Base-by-base conservation (phyloP, 1,140 invertebrate genomes). In the Zaprionus capensis region DNA sequence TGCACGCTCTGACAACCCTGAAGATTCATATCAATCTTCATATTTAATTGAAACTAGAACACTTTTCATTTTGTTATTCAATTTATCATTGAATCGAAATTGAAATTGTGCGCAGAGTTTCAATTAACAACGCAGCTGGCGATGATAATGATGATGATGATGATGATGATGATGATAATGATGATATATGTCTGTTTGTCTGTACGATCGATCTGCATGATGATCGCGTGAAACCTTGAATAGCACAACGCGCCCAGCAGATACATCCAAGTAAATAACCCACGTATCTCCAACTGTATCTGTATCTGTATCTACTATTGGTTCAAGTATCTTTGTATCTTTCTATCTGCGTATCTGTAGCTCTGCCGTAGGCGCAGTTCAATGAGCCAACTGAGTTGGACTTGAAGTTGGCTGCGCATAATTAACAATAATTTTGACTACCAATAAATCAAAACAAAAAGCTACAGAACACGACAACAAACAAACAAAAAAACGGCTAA, bases 281-380 rank as follows among this genome's bases (percentile, higher is more conserved):
- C 38, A 34, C 53, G 38, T 28, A 57, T 65, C 44, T 65, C 2
- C 7, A 58, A 38, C 44, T 51, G 38, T 41, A 67, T 61, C 34
- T 64, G 22, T 55, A 55, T 31, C 28, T 61, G 55, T 62, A 75
- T 41, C 46, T 71, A 59, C 44, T 69, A 28, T 64, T 64, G 22
- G 26, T 28, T 28, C 20, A 61, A 59, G 56, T 71, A 63, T 62
- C 49, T 17, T 46, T 62, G 56, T 71, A 63, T 56, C 57, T 46
- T 46, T 62, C 41, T n/a, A 46, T 44, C 41, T 44, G 7, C 15
- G 41, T n/a, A 31, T 34, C 31, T 28, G 6, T 56, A 59, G 7
- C 61, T 63, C 41, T 70, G 78, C 80, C 61, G 67, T 87, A 87
- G 84, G 77, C 80, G 70, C 77, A 86, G 84, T 87, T 87, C 83